Evolutionary conservation across 1,140 invertebrate genomes (phyloP), one percentile per base, ranked within the genome.

Genomic region (Orchesella cincta): DNA sequence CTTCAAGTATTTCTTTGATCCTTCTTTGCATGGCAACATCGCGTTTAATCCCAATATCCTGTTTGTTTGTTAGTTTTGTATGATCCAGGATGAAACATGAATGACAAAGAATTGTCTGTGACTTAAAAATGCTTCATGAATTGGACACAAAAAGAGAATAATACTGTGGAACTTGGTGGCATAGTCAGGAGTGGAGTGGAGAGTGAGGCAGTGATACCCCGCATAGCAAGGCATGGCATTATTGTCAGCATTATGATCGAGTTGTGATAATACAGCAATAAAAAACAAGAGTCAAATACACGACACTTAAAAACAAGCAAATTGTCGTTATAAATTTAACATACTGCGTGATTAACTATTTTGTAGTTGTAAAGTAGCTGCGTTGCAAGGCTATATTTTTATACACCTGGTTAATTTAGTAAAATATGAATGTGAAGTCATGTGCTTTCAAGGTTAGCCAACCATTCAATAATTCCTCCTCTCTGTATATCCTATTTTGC

Each of bases 351-450:
- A 67, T 29, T 67, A 23, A 67, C 62, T 29, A 29, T 29, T 67
- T 8, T 33, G 26, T 67, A 67, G 29, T 67, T 67, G 26, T 57
- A 20, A 20, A 12, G 20, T 46, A 46, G 39, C 39, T 18, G 54
- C 54, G 54, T 8, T n/a, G 54, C 39, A 20, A 46, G 20, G 20
- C 20, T 46, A 20, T 46, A 20, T 62, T 5, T 62, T 14, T 8
- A 62, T 26, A 62, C 12, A 33, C 14, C 3, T 67, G 31, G 8
- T 14, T 67, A 67, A 67, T 67, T 29, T 14, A 33, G 62, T 67
- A 67, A 67, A 67, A 67, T 67, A 67, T 67, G 62, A 67, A 67
- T 33, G 62, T 67, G 33, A 31, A 31, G 29, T 67, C 62, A 31
- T 67, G 62, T n/a, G n/a, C 5, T 33, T 29, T 67, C 62, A 67